phyloP scores from a whole-genome alignment of 2,888 invertebrate genomes.

The Hirudinaria manillensis region DNA sequence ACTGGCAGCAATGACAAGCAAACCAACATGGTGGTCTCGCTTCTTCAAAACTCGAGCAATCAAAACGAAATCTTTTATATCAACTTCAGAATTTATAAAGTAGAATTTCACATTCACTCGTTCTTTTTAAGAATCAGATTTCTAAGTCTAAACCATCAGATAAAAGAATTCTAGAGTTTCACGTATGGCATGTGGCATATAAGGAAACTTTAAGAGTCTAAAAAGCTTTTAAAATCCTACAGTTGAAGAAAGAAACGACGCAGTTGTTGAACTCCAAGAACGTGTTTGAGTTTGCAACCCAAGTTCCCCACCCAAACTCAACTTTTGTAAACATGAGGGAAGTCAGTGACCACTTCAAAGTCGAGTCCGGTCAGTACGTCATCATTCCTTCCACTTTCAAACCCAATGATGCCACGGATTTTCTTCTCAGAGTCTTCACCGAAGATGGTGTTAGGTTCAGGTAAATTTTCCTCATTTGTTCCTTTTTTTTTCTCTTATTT shows the following conservation, averaged over 20 bases:
- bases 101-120: conserved; percentile 8
- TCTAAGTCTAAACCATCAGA: too few species aligned
- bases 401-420: conserved; percentile 89
- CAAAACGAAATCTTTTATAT: conserved; percentile 31
- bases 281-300: background rate
- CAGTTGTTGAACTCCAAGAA: conserved; percentile 2
- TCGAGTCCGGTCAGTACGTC: conserved; percentile 77
- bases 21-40: conserved; percentile 85
- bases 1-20: conserved; percentile 63
- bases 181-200: background rate
- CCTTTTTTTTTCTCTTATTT: background rate
- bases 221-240: background rate
- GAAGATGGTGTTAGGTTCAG: conserved; percentile 58
- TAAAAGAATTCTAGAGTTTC: background rate
- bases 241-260: background rate
- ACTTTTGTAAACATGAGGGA: conserved; percentile 4
- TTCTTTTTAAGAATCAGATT: background rate
- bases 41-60: conserved; percentile 71
- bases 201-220: background rate
- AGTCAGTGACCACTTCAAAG: conserved; percentile 25
- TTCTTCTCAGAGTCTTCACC: conserved; percentile 86
- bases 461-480: conserved; percentile 26
- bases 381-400: conserved; percentile 95
- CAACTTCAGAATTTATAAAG: conserved; percentile 36
- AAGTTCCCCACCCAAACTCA: background rate